These are phyloP conservation scores for Diplazon laetatorius DNA, from an alignment of 2,888 invertebrate species.

Conservation along the genomic window DNA sequence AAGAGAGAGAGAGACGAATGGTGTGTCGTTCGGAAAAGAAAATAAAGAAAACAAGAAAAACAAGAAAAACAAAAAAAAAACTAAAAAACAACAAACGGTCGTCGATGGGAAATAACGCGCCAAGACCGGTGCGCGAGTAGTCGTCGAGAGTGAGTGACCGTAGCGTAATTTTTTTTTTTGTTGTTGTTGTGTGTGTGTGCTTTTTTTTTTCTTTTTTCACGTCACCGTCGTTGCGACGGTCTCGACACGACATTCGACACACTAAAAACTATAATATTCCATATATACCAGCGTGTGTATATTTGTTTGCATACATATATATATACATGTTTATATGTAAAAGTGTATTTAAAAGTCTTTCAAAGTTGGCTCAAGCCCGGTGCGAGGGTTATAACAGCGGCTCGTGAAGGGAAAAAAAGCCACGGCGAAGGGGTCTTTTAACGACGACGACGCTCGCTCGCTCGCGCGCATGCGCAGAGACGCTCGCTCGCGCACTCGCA, in stretches of 20 bases:
- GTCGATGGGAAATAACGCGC: background rate
- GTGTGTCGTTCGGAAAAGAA: no score
- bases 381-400: constrained; percentile 22
- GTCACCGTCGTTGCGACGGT: background rate
- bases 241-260: constrained; percentile 35
- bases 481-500: constrained; percentile 29
- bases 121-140: no score
- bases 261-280: constrained; percentile 66
- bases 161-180: no score
- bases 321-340: no score
- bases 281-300: no score
- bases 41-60: background rate
- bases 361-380: constrained; percentile 64
- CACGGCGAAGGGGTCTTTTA: constrained; percentile 69
- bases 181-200: background rate
- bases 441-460: no score
- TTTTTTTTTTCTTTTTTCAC: background rate
- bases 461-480: no score
- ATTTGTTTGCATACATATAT: no score
- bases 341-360: constrained; percentile 68
- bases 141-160: no score
- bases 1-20: no score
- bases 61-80: no score
- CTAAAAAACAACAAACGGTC: no score
- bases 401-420: constrained; percentile 49